These are phyloP conservation scores for Tyrannus savana DNA, from an alignment of 2,113 vertebrate genomes.

Conservation along the genomic window DNA sequence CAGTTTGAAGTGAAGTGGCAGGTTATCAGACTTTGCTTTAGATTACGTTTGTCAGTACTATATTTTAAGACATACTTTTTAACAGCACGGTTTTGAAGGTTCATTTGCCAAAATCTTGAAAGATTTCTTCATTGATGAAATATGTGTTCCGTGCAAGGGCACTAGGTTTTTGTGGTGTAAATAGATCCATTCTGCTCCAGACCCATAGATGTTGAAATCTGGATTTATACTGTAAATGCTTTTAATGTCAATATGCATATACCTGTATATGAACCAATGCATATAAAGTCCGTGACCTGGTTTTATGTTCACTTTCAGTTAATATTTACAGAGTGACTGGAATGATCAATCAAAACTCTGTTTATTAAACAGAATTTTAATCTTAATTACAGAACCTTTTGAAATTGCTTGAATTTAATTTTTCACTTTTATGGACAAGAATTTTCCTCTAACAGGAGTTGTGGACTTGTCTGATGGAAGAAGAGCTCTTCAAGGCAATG, in stretches of 20 bases:
- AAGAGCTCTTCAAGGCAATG: not conserved
- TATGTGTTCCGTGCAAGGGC: not conserved
- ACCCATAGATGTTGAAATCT: not conserved
- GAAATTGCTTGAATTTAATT: not conserved
- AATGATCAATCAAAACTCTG: not conserved
- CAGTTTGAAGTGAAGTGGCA: not conserved
- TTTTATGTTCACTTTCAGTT: not conserved
- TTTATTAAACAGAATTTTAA: not conserved
- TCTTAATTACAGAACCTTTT: not conserved
- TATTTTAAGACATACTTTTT: conserved; percentile 5
- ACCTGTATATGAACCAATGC: not conserved
- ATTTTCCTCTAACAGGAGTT: not conserved
- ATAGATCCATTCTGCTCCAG: not conserved
- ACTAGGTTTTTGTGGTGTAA: not conserved
- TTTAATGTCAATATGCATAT: not conserved
- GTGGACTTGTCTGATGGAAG: not conserved
- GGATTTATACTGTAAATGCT: not conserved
- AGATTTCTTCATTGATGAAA: not conserved
- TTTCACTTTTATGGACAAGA: not conserved
- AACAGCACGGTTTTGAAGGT: not conserved
- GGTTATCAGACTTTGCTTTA: conserved; percentile 39
- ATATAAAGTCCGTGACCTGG: not conserved
- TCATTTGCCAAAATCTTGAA: conserved; percentile 21
- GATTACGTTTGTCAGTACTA: conserved; percentile 14
- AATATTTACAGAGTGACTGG: not conserved